Evolutionary conservation across 2,888 invertebrate genomes (phyloP).

Genomic region (Xanthostigma xanthostigma): DNA sequence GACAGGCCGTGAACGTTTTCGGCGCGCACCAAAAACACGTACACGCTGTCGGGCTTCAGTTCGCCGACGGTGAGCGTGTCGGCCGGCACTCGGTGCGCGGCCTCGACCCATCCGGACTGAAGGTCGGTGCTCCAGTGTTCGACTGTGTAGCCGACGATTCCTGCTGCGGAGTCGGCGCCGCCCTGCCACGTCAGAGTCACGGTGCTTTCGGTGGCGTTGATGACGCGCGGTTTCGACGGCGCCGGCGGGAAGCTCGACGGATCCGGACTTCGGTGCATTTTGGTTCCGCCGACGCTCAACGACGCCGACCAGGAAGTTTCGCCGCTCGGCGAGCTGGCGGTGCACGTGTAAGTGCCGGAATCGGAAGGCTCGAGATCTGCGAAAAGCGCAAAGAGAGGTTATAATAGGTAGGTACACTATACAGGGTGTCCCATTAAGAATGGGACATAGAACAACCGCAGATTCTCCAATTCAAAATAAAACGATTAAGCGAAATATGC

Average conservation of each 20-base stretch:
- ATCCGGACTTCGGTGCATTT: slow-evolving; percentile 44
- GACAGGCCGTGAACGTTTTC: slow-evolving; percentile 77
- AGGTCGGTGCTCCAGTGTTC: slow-evolving; percentile 65
- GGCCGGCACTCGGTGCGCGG: slow-evolving; percentile 49
- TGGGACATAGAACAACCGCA: too few relatives aligned
- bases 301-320: slow-evolving; percentile 72
- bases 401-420: too few relatives aligned
- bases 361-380: slow-evolving; percentile 58
- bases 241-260: slow-evolving; percentile 45
- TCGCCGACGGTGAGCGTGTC: slow-evolving; percentile 55
- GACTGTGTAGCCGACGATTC: slow-evolving; percentile 51
- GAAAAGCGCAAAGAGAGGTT: slow-evolving; percentile 10
- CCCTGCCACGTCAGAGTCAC: slow-evolving; percentile 47
- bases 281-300: slow-evolving; percentile 36
- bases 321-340: slow-evolving; percentile 68
- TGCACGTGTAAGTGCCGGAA: slow-evolving; percentile 68
- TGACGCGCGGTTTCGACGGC: slow-evolving; percentile 52
- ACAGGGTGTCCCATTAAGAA: too few relatives aligned
- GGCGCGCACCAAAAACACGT: slow-evolving; percentile 73
- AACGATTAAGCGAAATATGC: too few relatives aligned
- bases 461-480: too few relatives aligned
- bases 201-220: slow-evolving; percentile 48
- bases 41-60: slow-evolving; percentile 63
- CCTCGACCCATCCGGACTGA: slow-evolving; percentile 61
- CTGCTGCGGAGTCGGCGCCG: slow-evolving; percentile 31